Conservation (phyloP, 2,888 invertebrate genomes). For the Bellardia pandia region DNA sequence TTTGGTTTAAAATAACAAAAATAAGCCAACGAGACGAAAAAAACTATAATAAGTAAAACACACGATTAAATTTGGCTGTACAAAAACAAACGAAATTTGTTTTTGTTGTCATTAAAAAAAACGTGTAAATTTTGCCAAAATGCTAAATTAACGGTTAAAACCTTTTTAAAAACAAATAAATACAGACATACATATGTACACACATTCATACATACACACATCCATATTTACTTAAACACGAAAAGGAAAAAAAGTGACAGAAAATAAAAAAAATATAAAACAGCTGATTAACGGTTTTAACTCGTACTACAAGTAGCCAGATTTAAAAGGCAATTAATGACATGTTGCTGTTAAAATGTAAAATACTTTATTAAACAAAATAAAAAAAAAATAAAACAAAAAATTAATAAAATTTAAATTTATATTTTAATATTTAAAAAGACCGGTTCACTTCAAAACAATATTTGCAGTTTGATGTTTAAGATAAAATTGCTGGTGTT, state of each 20-base stretch:
- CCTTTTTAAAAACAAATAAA: background rate
- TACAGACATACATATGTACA: too few species aligned
- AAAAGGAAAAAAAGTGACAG: constrained; percentile 13
- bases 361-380: background rate
- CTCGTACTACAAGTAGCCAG: constrained; percentile 50
- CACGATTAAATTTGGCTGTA: constrained; percentile 21
- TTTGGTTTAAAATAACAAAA: constrained; percentile 32
- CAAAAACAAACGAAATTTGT: constrained; percentile 8
- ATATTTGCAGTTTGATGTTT: constrained; percentile 20
- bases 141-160: constrained; percentile 54
- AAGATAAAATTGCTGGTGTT: constrained; percentile 45
- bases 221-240: background rate
- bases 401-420: background rate
- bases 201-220: too few species aligned
- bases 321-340: constrained; percentile 68
- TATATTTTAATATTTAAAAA: constrained; percentile 25
- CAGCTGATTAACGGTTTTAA: constrained; percentile 64
- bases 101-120: constrained; percentile 5
- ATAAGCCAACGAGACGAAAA: constrained; percentile 15
- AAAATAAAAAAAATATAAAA: constrained; percentile 25
- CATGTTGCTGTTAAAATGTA: constrained; percentile 63
- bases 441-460: constrained; percentile 5
- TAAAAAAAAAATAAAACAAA: background rate
- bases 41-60: constrained; percentile 31
- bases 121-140: constrained; percentile 57